A percentile compares a stretch with the other conserved stretches of the same genome.
These are phyloP conservation scores for Acanthosepion lycidas DNA, from an alignment of 2,888 invertebrate genomes.

Conservation along the genomic window DNA sequence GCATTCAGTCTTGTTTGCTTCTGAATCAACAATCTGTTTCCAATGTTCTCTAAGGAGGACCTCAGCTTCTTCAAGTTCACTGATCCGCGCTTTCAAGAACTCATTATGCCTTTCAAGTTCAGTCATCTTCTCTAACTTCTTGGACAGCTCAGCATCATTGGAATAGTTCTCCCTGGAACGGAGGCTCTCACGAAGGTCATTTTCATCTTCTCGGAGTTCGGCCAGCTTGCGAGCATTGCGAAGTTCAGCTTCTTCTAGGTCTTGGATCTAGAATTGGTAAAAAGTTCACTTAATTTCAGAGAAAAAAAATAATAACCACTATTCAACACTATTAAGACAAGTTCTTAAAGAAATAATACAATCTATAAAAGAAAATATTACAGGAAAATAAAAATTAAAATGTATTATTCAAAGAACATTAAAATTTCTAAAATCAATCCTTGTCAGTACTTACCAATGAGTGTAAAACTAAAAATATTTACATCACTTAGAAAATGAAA, in stretches of 20 bases:
- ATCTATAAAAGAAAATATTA: not conserved
- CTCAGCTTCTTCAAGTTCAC: constrained; percentile 68
- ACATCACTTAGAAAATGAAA: not conserved
- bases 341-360: not conserved
- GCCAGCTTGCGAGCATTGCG: constrained; percentile 60
- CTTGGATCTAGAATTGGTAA: constrained; percentile 62
- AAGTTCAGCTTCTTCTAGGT: constrained; percentile 63
- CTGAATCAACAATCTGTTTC: constrained; percentile 67
- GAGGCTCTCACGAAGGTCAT: constrained; percentile 57
- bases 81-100: constrained; percentile 59
- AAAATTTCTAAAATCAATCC: not conserved
- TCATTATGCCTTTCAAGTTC: constrained; percentile 61
- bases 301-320: not conserved
- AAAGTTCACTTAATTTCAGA: not conserved
- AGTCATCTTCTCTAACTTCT: constrained; percentile 60
- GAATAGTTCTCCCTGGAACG: constrained; percentile 45
- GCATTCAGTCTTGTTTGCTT: constrained; percentile 62
- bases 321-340: not conserved
- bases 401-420: not conserved
- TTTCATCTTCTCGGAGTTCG: constrained; percentile 63
- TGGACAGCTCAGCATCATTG: constrained; percentile 53
- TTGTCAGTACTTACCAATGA: not conserved
- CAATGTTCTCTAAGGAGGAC: constrained; percentile 66
- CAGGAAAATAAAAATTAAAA: too few species aligned
- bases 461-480: not conserved